phyloP scores from a whole-genome alignment of 2,113 vertebrate genomes.

The Cyphomyrus plagiostoma region DNA sequence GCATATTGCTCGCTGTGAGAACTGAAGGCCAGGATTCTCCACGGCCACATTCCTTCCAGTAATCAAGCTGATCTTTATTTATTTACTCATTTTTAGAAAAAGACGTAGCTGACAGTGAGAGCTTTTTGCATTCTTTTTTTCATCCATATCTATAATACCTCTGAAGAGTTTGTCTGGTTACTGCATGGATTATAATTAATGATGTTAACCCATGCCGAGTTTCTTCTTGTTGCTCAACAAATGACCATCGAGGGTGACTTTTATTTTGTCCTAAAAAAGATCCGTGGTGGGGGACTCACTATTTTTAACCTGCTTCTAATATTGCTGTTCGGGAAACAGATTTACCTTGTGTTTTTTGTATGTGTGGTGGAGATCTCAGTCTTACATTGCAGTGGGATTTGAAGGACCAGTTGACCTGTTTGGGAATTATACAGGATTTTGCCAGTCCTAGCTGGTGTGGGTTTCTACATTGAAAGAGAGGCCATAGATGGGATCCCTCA shows the following conservation, averaged over 20 bases:
- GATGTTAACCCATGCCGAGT: not conserved
- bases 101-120: not conserved
- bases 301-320: not conserved
- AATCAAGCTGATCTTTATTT: not conserved
- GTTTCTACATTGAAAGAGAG: not conserved
- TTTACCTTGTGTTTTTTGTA: not conserved
- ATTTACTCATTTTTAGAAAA: not conserved
- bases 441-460: not conserved
- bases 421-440: not conserved
- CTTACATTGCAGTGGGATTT: not conserved
- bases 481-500: not conserved
- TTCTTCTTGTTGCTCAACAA: not conserved
- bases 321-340: not conserved
- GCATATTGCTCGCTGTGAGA: not conserved
- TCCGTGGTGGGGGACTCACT: not conserved
- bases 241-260: not conserved
- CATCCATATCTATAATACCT: not conserved
- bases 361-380: not conserved
- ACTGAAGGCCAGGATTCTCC: not conserved
- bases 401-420: not conserved
- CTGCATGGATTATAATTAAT: slow-evolving; percentile 9
- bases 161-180: slow-evolving; percentile 1
- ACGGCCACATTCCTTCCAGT: not conserved
- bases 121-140: not conserved
- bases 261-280: not conserved